phyloP scores from a whole-genome alignment of 2,888 invertebrate genomes.

The Automeris io region DNA sequence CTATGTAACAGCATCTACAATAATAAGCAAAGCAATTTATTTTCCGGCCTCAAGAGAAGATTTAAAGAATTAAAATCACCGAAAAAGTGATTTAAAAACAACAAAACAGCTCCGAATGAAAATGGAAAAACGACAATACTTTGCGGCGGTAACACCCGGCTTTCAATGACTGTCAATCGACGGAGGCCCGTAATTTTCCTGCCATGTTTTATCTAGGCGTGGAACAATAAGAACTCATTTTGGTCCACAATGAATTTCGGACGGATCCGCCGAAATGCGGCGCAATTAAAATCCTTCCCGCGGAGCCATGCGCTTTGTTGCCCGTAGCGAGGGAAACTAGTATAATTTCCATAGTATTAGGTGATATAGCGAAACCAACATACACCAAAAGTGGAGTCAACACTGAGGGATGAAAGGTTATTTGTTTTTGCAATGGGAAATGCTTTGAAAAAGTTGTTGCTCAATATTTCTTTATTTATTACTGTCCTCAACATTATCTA shows the following conservation, averaged over 20 bases:
- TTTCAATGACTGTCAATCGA: constrained; percentile 1
- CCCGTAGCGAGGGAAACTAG: constrained; percentile 10
- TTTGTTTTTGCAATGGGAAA: too few relatives aligned
- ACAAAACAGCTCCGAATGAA: neutral
- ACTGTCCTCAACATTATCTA: too few relatives aligned
- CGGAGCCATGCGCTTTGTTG: constrained; percentile 21
- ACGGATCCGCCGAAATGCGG: constrained; percentile 53
- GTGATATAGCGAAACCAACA: too few relatives aligned
- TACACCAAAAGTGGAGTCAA: too few relatives aligned
- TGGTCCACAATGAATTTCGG: constrained; percentile 63
- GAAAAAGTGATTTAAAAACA: neutral
- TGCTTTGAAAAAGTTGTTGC: too few relatives aligned
- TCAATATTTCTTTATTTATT: too few relatives aligned
- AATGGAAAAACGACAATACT: neutral
- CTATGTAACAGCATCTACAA: too few relatives aligned
- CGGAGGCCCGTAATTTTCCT: constrained; percentile 61
- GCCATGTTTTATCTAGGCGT: constrained; percentile 56
- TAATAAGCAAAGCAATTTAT: neutral
- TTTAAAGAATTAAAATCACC: neutral
- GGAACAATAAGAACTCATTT: constrained; percentile 68
- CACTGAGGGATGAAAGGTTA: too few relatives aligned
- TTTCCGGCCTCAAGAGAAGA: neutral
- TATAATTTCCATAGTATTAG: too few relatives aligned
- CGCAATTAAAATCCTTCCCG: constrained; percentile 55
- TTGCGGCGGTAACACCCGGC: constrained; percentile 1